phyloP scores from a whole-genome alignment of 2,888 invertebrate species.

The Standfussiana lucernea region DNA sequence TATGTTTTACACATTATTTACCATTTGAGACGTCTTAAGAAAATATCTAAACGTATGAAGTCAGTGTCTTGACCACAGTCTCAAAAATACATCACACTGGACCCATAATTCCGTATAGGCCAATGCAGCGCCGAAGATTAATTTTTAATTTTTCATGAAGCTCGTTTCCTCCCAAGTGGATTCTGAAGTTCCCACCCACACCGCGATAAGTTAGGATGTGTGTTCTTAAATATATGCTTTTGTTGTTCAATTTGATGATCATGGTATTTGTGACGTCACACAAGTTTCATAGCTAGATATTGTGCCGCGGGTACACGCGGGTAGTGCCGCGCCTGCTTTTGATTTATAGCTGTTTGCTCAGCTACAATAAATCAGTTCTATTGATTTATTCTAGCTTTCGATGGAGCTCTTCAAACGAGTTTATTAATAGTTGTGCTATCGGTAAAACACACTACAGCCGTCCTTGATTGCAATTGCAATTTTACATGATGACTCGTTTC shows the following conservation, averaged over 20 bases:
- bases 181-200: not conserved
- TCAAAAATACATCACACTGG: not conserved
- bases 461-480: constrained; percentile 18
- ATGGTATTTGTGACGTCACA: constrained; percentile 37
- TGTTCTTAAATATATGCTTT: not conserved
- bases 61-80: not conserved
- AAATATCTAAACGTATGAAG: not conserved
- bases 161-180: constrained; percentile 3
- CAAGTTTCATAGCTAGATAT: constrained; percentile 38
- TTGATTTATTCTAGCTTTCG: constrained; percentile 80
- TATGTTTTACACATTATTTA: not conserved
- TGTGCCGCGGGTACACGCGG: constrained; percentile 41
- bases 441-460: constrained; percentile 28
- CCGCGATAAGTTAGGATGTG: not conserved
- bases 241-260: not conserved
- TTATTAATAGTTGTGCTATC: constrained; percentile 58
- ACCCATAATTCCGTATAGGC: not conserved
- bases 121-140: constrained; percentile 46
- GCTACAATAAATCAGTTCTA: constrained; percentile 83
- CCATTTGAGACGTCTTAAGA: not conserved
- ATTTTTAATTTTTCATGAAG: constrained; percentile 55
- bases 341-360: constrained; percentile 85
- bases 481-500: constrained; percentile 8
- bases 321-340: constrained; percentile 69
- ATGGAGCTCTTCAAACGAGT: constrained; percentile 66